These are phyloP conservation scores for Lucilia cuprina DNA, from an alignment of 1,140 invertebrate species.

Conservation along the genomic window DNA sequence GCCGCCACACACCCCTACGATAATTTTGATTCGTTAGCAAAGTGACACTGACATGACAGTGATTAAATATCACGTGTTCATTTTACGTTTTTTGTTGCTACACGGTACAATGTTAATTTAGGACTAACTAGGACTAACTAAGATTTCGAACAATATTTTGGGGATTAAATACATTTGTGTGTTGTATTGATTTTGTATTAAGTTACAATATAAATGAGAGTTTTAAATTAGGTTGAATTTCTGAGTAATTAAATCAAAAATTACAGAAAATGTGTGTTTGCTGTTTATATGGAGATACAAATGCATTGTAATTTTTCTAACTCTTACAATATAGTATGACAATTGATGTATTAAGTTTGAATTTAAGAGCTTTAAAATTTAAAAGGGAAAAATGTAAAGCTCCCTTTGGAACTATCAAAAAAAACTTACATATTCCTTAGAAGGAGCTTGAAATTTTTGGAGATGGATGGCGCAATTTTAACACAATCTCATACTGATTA, in stretches of 20 bases:
- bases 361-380: no score
- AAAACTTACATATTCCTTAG: no score
- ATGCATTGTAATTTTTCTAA: no score
- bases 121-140: not conserved
- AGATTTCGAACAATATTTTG: not conserved
- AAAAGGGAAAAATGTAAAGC: no score
- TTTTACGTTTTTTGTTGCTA: not conserved
- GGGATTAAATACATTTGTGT: not conserved
- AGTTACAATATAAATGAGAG: not conserved
- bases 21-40: not conserved
- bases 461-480: no score
- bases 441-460: no score
- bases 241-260: not conserved
- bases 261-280: no score
- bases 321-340: no score
- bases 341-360: no score
- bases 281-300: no score
- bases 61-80: constrained; percentile 32
- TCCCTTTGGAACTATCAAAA: no score
- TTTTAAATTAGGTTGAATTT: not conserved
- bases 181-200: not conserved
- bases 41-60: constrained; percentile 31
- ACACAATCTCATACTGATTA: no score
- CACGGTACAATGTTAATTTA: not conserved
- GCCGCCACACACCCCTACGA: not conserved